Evolutionary conservation across 37 sponge, comb jelly and placozoan species (phyloP), one percentile per base, ranked within the genome.

Genomic region (Cliona cf. orientalis): DNA sequence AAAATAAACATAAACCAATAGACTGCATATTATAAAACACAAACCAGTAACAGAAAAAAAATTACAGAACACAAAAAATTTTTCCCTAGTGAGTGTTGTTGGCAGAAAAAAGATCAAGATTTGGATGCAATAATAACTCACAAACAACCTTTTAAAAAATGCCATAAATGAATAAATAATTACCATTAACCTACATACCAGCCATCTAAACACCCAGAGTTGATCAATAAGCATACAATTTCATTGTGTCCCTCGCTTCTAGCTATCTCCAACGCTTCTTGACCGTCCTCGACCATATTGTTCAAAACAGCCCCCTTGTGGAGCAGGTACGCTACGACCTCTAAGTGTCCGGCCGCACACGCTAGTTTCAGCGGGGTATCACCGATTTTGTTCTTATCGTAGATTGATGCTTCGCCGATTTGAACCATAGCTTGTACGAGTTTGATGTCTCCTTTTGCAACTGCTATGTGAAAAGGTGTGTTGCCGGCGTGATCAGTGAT

Each of bases 261-360:
- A 12, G 87, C 81, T 17, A 78, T 49, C 37, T 92, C 88, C 44
- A 92, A 35, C 0, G 87, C 84, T 0, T 45, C 76, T 31, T 78
- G 72, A 5, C 83, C 81, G 1, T 92, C 93, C 44, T 80, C 89
- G 0, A 74, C 45, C 78, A 86, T 91, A 37, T 87, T 83, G 76
- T 90, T 87, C 63, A 91, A 72, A 6, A 88, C 88, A 12, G 89
- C 91, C 44, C 89, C 91, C 39, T 87, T 91, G 58, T 91, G 69
- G 5, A 95, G 65, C 64, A 95, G 62, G 58, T 85, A 81, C 34
- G 80, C 88, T 33, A 91, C 91, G 3, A 91, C 80, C 23, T 91
- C 91, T 0, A 78, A 26, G 57, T 91, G 89, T 44, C 91, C 91
- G 2, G 67, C 72, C 4, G 42, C n/a, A 46, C 89, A 88, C 28